Base-by-base conservation (phyloP, 2,888 invertebrate genomes). In the Dusona sp. region DNA sequence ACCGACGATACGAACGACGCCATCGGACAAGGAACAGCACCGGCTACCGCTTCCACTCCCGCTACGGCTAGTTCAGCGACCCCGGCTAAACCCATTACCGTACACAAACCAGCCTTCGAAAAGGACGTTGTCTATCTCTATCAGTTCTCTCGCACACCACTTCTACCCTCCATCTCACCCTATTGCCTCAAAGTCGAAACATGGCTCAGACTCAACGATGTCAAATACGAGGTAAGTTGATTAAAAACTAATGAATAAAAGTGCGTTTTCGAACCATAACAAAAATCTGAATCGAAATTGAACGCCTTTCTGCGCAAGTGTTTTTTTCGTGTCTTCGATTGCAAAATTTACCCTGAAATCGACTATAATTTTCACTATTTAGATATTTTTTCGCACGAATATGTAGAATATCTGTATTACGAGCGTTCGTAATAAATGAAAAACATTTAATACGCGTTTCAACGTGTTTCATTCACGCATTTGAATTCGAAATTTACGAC, bases 141-240 rank as follows among this genome's bases (percentile, higher is more conserved):
- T 95, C 99, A 99, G 95, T 98, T 99, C 94, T 97, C 98, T 90
- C 96, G 99, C 93, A 98, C 98, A 90, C 98, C 98, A 90, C 95
- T 97, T 94, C 95, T 98, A 93, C 98, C 98, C 86, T 98, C 98
- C 88, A 95, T 98, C 91, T 98, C 98, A 90, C 98, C 98, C 84
- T 98, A 97, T 95, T 98, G 98, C 95, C 96, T 99, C 94, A 99
- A 99, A 96, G 98, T 98, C 92, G 99, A 99, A 96, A 98, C 98
- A 92, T 99, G 98, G 98, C 96, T 99, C 90, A 96, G 99, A 94
- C 96, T 99, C 92, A 97, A 97, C 93, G 98, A 97, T 94, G 96
- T 98, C 94, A 98, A 98, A 95, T 99, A 98, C 95, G 98, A 98
- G 98, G 98, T 98, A 95, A 96, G 97, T 94, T 29, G 29, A 25